A percentile compares a stretch with the other conserved stretches of the same genome.
phyloP scores from a whole-genome alignment of 2,797 vertebrate genomes.

The Channa striata region DNA sequence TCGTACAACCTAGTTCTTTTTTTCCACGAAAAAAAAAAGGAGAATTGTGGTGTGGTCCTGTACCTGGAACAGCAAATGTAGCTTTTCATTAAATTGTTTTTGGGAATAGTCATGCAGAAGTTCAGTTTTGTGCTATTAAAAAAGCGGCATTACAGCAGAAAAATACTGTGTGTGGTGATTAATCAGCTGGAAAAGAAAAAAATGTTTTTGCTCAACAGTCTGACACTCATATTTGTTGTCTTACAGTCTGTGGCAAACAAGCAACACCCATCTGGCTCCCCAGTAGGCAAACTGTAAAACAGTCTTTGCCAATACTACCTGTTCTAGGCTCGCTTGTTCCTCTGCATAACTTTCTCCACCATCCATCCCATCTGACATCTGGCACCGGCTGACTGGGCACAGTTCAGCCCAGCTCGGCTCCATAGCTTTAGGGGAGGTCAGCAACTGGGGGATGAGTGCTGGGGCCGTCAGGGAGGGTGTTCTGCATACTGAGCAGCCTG shows the following conservation, averaged over 20 bases:
- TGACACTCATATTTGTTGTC: conserved; percentile 45
- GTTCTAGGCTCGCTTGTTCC: conserved; percentile 62
- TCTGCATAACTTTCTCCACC: conserved; percentile 75
- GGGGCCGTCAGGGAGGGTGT: conserved; percentile 73
- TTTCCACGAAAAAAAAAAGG: too few species aligned
- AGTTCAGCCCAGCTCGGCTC: conserved; percentile 70
- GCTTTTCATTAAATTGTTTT: conserved; percentile 1
- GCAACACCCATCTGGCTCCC: conserved; percentile 47
- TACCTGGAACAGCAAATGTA: neutral
- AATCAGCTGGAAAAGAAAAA: conserved; percentile 16
- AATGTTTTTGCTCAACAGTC: conserved; percentile 33
- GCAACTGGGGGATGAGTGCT: conserved; percentile 67
- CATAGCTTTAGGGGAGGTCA: conserved; percentile 81
- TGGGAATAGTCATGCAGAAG: conserved; percentile 6
- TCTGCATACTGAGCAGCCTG: conserved; percentile 81
- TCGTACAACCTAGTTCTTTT: too few species aligned
- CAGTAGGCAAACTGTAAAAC: conserved; percentile 58
- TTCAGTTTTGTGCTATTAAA: conserved; percentile 18
- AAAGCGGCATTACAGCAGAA: neutral
- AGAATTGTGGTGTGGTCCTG: too few species aligned
- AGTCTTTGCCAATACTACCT: conserved; percentile 62
- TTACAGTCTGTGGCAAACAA: conserved; percentile 48
- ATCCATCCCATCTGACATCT: conserved; percentile 80
- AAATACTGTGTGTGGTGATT: conserved; percentile 20
- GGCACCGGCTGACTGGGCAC: conserved; percentile 78